Percentiles rank a stretch among this genome's conserved stretches.
These are phyloP conservation scores for Ochlodes sylvanus DNA, from an alignment of 2,888 invertebrate species.

Conservation along the genomic window DNA sequence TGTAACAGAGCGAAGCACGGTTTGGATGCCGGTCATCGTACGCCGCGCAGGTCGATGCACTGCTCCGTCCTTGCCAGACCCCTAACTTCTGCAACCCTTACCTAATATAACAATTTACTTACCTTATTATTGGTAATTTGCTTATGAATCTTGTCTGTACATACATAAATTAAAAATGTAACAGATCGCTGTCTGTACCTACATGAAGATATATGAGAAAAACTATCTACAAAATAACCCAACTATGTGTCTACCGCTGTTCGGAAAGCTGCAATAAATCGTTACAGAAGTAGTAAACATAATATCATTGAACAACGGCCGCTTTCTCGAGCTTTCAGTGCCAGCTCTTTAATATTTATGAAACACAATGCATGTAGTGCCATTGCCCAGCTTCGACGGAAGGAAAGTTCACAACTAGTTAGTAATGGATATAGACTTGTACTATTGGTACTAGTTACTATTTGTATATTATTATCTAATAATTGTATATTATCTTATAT, in stretches of 20 bases:
- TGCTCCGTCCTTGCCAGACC: neutral
- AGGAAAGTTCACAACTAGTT: constrained; percentile 3
- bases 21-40: constrained; percentile 20
- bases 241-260: neutral
- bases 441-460: neutral
- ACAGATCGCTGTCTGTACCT: too few species aligned
- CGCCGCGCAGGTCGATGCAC: constrained; percentile 18
- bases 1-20: neutral
- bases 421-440: too few species aligned
- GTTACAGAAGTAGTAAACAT: constrained; percentile 40
- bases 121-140: too few species aligned
- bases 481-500: too few species aligned
- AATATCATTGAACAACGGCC: constrained; percentile 32
- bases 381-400: neutral
- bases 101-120: too few species aligned
- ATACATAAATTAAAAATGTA: too few species aligned
- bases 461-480: too few species aligned
- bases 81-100: neutral
- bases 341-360: constrained; percentile 36
- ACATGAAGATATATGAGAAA: neutral
- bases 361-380: constrained; percentile 16
- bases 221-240: too few species aligned
- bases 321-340: constrained; percentile 43
- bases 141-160: too few species aligned
- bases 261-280: constrained; percentile 35